Evolutionary conservation across 2,888 invertebrate genomes (phyloP).

Genomic region (Rotaria socialis): DNA sequence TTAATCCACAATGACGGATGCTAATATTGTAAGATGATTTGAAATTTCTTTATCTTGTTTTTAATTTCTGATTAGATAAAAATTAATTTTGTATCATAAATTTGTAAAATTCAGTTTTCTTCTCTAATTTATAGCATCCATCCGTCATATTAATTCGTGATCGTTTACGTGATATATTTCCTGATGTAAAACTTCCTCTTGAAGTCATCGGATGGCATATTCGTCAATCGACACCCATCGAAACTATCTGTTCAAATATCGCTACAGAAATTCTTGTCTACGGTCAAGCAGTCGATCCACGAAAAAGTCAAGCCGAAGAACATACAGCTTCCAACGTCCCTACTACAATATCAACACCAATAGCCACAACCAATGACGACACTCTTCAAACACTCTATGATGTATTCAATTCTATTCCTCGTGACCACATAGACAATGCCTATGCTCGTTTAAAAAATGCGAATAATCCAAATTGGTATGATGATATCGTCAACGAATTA

Average conservation of each 20-base stretch:
- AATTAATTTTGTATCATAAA: too few relatives aligned
- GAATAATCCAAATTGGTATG: neutral
- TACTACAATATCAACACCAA: neutral
- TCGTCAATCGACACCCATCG: neutral
- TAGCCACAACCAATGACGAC: neutral
- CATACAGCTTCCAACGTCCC: neutral
- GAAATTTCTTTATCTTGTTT: too few relatives aligned
- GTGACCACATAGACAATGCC: neutral
- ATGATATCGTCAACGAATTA: slow-evolving; percentile 20
- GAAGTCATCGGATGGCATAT: neutral
- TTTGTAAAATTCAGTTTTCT: too few relatives aligned
- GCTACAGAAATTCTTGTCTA: neutral
- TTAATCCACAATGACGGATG: neutral
- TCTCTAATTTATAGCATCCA: neutral
- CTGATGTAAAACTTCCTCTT: neutral
- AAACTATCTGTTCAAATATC: neutral
- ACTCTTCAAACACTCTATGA: neutral
- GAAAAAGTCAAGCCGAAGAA: neutral
- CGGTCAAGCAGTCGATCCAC: neutral
- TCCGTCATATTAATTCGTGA: neutral
- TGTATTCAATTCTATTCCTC: neutral
- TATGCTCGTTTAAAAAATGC: neutral
- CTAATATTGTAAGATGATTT: neutral
- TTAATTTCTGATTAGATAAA: too few relatives aligned
- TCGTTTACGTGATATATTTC: neutral